phyloP scores from a whole-genome alignment of 2,113 vertebrate species.

The Ploceus nigricollis region DNA sequence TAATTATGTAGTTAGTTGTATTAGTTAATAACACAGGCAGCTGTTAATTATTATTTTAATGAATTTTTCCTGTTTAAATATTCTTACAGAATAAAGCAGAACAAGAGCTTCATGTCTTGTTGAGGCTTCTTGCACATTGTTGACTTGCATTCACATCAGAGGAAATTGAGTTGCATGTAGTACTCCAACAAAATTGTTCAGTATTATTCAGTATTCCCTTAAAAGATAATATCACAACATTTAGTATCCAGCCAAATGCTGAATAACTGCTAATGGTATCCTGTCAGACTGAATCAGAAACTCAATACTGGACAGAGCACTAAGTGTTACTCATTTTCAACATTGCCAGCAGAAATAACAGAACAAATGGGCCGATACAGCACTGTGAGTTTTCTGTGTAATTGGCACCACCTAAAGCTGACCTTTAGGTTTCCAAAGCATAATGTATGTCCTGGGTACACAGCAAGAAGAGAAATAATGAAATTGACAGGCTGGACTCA shows the following conservation, averaged over 20 bases:
- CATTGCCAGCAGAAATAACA: slow-evolving; percentile 34
- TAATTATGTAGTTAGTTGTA: background rate
- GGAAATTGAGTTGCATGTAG: background rate
- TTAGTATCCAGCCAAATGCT: background rate
- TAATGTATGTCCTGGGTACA: background rate
- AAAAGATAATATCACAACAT: slow-evolving; percentile 12
- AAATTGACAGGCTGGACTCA: background rate
- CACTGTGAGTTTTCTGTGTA: slow-evolving; percentile 1
- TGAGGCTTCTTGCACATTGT: background rate
- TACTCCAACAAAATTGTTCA: background rate
- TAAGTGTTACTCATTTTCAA: slow-evolving; percentile 39
- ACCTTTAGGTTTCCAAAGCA: slow-evolving; percentile 32
- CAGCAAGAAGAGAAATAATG: slow-evolving; percentile 22
- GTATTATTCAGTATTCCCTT: background rate
- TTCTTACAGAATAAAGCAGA: background rate
- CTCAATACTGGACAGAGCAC: background rate
- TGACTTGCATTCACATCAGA: background rate
- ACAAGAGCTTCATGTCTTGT: background rate
- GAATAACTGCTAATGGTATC: slow-evolving; percentile 26
- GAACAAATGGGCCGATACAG: slow-evolving; percentile 20
- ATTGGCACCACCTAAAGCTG: slow-evolving; percentile 45
- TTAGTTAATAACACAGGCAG: background rate
- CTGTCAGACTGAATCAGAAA: slow-evolving; percentile 46
- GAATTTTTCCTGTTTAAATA: background rate
- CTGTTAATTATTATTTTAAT: background rate